phyloP scores from a whole-genome alignment of 92 coral and sea anemone genomes.

The Epizoanthus ramosus region DNA sequence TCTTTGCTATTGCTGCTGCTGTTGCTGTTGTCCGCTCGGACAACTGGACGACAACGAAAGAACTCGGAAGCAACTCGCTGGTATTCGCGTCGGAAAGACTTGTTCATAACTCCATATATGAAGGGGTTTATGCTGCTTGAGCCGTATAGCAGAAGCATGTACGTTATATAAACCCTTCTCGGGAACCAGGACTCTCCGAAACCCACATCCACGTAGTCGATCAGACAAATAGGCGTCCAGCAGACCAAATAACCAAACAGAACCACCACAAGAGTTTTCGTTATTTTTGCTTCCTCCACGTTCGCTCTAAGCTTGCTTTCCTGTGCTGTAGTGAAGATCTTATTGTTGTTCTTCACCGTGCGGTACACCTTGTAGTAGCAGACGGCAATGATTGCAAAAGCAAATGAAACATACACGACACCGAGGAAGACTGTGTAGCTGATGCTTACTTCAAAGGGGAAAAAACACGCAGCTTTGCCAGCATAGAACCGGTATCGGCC shows the following conservation, averaged over 20 bases:
- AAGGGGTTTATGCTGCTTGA: conserved; percentile 40
- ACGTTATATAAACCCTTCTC: conserved; percentile 28
- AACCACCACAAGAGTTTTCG: conserved; percentile 34
- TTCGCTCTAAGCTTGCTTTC: conserved; percentile 30
- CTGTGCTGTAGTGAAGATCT: conserved; percentile 8
- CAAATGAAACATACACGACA: conserved; percentile 14
- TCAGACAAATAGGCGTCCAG: conserved; percentile 32
- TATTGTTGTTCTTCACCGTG: conserved; percentile 21
- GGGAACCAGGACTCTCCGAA: conserved; percentile 19
- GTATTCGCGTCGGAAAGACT: conserved; percentile 24
- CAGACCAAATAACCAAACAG: conserved; percentile 26
- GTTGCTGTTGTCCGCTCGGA: conserved; percentile 2
- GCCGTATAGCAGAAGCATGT: conserved; percentile 34
- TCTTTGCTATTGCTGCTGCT: conserved; percentile 23
- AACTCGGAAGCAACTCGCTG: conserved; percentile 7
- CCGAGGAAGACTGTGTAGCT: conserved; percentile 33
- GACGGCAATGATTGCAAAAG: conserved; percentile 19
- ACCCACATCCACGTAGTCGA: conserved; percentile 39
- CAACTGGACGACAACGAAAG: neutral
- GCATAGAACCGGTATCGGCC: conserved; percentile 33
- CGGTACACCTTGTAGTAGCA: conserved; percentile 38
- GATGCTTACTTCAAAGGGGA: conserved; percentile 37
- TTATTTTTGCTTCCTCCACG: conserved; percentile 40
- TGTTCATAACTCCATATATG: conserved; percentile 40
- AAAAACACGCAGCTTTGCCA: conserved; percentile 34